A percentile compares a stretch with the other conserved stretches of the same genome.
Conservation (phyloP, 2,888 invertebrate genomes). For the Anorthoa munda region DNA sequence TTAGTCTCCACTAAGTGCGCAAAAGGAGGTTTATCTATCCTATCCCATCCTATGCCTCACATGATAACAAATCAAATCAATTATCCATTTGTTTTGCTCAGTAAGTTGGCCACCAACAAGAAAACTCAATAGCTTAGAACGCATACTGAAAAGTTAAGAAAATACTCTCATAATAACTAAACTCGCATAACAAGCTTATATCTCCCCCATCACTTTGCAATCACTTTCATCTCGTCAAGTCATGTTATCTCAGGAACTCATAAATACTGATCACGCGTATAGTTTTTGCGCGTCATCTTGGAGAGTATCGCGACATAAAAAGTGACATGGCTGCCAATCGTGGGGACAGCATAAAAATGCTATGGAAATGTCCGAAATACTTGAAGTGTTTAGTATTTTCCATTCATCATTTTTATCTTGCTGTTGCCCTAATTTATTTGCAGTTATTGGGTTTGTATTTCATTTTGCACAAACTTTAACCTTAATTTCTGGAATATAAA, state of each 20-base stretch:
- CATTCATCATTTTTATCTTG: neutral
- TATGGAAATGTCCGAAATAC: neutral
- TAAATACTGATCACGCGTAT: conserved; percentile 62
- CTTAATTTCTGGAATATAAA: no score
- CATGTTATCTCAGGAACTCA: conserved; percentile 46
- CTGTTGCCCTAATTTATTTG: neutral
- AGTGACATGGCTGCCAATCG: conserved; percentile 52
- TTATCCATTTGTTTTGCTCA: no score
- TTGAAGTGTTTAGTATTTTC: conserved; percentile 3
- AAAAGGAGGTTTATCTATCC: no score
- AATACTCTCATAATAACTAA: neutral
- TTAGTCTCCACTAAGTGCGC: no score
- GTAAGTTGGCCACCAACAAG: no score
- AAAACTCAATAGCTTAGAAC: no score
- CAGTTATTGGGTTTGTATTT: no score
- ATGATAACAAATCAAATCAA: no score
- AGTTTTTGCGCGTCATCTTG: conserved; percentile 52
- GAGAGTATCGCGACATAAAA: conserved; percentile 46
- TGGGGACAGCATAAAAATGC: conserved; percentile 38
- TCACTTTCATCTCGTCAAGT: conserved; percentile 33
- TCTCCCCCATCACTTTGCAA: neutral
- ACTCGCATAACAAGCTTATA: neutral
- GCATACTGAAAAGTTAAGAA: neutral
- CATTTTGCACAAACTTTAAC: no score
- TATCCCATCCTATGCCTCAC: no score